Evolutionary conservation across 2,888 invertebrate genomes (phyloP).

Genomic region (Epistrophella euchroma): DNA sequence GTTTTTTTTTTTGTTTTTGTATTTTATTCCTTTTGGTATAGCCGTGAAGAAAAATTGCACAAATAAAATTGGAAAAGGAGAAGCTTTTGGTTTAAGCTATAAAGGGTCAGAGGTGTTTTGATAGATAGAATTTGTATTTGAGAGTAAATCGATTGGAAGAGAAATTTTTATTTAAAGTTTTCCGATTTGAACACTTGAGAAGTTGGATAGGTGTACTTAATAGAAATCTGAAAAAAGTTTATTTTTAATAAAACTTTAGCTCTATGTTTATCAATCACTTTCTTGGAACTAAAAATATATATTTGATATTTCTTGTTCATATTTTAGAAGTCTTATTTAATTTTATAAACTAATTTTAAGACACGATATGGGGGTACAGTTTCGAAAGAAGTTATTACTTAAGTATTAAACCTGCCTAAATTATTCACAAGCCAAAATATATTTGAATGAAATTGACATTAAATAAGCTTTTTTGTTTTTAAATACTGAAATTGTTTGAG

Average conservation of each 20-base stretch:
- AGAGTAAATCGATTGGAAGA: slow-evolving; percentile 65
- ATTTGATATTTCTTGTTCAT: neutral
- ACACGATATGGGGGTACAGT: neutral
- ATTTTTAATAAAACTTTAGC: neutral
- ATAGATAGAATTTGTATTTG: slow-evolving; percentile 55
- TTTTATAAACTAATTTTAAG: neutral
- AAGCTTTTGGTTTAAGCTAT: slow-evolving; percentile 24
- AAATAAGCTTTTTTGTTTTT: no score
- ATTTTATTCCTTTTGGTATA: slow-evolving; percentile 29
- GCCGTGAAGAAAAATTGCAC: slow-evolving; percentile 35
- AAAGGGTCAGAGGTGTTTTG: slow-evolving; percentile 27
- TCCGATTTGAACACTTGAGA: slow-evolving; percentile 37
- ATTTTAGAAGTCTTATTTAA: neutral
- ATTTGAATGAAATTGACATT: no score
- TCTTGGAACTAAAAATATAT: neutral
- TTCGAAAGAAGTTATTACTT: neutral
- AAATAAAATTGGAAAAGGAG: slow-evolving; percentile 62
- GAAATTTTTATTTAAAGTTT: slow-evolving; percentile 65
- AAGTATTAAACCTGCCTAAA: neutral
- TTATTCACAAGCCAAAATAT: no score
- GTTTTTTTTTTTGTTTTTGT: slow-evolving; percentile 3
- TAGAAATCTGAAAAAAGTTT: neutral
- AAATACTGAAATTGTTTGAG: no score
- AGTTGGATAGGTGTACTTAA: slow-evolving; percentile 7
- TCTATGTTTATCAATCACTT: neutral